These are phyloP conservation scores for Heterohyrax brucei DNA, from an alignment of 2,797 vertebrate genomes.

Conservation along the genomic window DNA sequence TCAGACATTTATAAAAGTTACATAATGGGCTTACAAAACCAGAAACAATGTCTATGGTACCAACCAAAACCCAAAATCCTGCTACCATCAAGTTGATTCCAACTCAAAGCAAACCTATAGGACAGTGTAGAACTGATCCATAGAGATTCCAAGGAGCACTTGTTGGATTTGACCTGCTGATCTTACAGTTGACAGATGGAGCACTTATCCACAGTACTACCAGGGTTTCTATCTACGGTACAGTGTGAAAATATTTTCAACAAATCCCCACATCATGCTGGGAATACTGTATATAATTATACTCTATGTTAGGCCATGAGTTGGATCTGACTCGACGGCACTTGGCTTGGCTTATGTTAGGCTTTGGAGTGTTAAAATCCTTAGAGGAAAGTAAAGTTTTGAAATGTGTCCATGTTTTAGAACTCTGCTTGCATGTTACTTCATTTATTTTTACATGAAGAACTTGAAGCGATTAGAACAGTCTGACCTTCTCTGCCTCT, in stretches of 20 bases:
- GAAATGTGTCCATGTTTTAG: not conserved
- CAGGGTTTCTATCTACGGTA: not conserved
- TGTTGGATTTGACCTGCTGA: no score
- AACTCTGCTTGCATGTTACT: not conserved
- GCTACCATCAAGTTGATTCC: no score
- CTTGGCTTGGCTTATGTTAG: no score
- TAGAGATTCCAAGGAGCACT: no score
- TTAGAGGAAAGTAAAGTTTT: conserved; percentile 31
- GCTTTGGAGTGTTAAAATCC: not conserved
- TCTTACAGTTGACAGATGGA: no score
- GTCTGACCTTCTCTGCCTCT: not conserved
- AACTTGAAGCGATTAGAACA: not conserved
- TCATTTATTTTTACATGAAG: not conserved
- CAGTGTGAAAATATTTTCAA: not conserved
- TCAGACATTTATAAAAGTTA: not conserved
- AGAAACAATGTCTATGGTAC: not conserved
- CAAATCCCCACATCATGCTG: not conserved
- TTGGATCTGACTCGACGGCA: no score
- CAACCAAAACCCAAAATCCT: no score
- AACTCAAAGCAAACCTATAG: no score
- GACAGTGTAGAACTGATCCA: no score
- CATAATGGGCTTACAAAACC: no score
- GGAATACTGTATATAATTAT: not conserved
- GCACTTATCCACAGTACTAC: no score
- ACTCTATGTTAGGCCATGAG: not conserved